Base-by-base conservation (phyloP, 2,888 invertebrate species). In the Chelonus formosanus region DNA sequence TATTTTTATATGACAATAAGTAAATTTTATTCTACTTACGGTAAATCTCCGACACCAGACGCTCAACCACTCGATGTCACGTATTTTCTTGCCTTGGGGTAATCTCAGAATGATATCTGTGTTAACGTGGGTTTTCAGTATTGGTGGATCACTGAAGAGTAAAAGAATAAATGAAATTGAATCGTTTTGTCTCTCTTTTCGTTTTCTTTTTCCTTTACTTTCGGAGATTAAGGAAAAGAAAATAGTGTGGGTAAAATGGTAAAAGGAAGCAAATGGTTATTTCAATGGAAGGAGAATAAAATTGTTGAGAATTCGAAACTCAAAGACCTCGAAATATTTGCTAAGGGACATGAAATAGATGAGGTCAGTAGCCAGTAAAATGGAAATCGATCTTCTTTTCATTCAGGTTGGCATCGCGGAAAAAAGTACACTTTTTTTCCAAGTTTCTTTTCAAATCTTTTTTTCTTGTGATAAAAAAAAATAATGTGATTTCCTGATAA, bases 1-100 rank as follows among this genome's bases (percentile, higher is more conserved):
- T 47, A 1, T 48, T 20, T 44, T 45, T 44, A 35, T 44, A 50
- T n/a, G n/a, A 6, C 5, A 32, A 45, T 44, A 7, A 36, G 20
- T 10, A 35, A 35, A 59, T 43, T 55, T 52, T 48, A 48, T 55
- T 63, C 31, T 67, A 86, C 91, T 92, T 84, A 96, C 96, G 78
- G 94, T 94, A 84, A 96, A 95, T 82, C 95, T 88, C 74, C 93
- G 87, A 85, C 95, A 95, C 96, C 96, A 96, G 55, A 97, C 94
- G 71, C 95, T 93, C 74, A 96, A 88, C 94, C 95, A 96, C 85
- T 91, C 90, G 85, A 96, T 92, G 85, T 96, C 95, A 77, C 91
- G 88, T 82, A 96, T 89, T 84, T 93, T 89, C 85, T 92, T 92
- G 70, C 93, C 94, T 75, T 89, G 90, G 63, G 96, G 96, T 80